Base-by-base conservation (phyloP, 2,113 vertebrate genomes). In the Ursus arctos region DNA sequence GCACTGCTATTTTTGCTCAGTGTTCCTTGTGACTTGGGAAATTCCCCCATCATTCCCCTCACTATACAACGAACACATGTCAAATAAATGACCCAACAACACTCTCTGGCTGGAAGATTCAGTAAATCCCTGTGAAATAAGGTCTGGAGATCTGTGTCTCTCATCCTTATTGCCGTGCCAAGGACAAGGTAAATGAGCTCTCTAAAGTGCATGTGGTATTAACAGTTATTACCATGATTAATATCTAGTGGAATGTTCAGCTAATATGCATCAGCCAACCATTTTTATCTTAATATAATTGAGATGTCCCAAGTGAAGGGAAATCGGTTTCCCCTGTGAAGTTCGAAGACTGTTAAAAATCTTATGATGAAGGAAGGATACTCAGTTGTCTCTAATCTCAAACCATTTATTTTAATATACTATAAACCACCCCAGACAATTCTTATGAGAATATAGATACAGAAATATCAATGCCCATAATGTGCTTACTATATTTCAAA, bases 401-500 rank as follows among this genome's bases (percentile, higher is more conserved):
- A 71, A 36, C 59, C 53, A 86, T 47, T 95, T 80, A 84, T 80
- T 84, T 87, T 84, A 94, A 84, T 11, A 74, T 18, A 53, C 40
- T 28, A 85, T 51, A 88, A 0, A 77, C n/a, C 9, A 95, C 51
- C 71, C 7, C 7, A 89, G 14, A 94, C 55, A 82, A 88, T 74
- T 55, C 22, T 94, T 43, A 93, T 2, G 36, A 24, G 86, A 31
- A 79, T 28, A 85, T 12, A 26, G 47, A 22, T 49, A 65, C 0
- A 67, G 36, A 65, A 72, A 53, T 24, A 80, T 43, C 43, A 86
- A 61, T 43, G 33, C 65, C 6, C 13, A 83, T 28, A n/a, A 53
- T 69, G 7, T 94, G 57, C 59, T 86, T 57, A 92, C 12, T 86
- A 11, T 92, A 96, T 57, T 83, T 90, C 76, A 74, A 94, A 72